Evolutionary conservation across 2,797 vertebrate genomes (phyloP).

Genomic region (Cephalopachus bancanus): DNA sequence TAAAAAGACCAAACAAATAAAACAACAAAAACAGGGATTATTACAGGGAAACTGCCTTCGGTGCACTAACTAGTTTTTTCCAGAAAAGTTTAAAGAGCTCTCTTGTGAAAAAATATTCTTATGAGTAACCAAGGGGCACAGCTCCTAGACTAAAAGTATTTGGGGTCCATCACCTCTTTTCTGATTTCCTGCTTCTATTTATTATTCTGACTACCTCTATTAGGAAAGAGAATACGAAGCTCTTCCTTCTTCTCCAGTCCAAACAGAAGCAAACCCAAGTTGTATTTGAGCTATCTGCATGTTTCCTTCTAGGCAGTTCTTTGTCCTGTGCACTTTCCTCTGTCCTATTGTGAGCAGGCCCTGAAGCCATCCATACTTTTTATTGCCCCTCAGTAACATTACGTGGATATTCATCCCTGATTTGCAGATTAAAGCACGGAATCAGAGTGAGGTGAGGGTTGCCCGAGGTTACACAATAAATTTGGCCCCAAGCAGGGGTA

Average conservation of each 20-base stretch:
- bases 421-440: constrained; percentile 8
- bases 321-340: background rate
- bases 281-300: background rate
- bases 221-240: constrained; percentile 36
- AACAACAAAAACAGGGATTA: background rate
- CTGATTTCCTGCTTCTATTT: background rate
- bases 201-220: constrained; percentile 2
- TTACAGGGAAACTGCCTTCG: background rate
- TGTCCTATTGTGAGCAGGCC: background rate
- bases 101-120: constrained; percentile 24
- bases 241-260: background rate
- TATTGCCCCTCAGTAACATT: background rate
- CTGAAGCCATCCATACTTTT: background rate
- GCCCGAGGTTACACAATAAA: background rate
- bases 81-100: background rate
- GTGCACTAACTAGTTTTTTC: background rate
- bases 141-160: background rate
- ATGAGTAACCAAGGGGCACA: background rate
- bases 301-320: background rate
- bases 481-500: background rate
- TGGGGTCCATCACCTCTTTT: background rate
- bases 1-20: background rate
- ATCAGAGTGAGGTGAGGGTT: background rate
- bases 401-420: background rate
- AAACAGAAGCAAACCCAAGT: background rate